A percentile compares a stretch with the other conserved stretches of the same genome.
Evolutionary conservation across 2,888 invertebrate genomes (phyloP).

Genomic region (Rhagonycha lutea): DNA sequence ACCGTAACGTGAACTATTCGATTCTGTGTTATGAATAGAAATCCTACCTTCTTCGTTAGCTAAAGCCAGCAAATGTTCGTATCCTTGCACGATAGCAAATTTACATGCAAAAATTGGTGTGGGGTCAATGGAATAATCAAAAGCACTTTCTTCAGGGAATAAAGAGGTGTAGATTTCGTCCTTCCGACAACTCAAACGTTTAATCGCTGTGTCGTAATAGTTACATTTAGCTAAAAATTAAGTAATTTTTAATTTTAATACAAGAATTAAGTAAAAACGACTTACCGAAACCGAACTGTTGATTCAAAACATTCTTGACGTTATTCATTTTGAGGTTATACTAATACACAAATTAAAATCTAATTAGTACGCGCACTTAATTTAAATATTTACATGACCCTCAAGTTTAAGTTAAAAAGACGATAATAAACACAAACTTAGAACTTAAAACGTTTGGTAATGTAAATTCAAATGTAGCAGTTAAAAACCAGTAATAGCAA

Average conservation of each 20-base stretch:
- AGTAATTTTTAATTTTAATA: slow-evolving; percentile 4
- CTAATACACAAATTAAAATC: not conserved
- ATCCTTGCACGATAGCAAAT: slow-evolving; percentile 64
- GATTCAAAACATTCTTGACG: slow-evolving; percentile 33
- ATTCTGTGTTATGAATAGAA: slow-evolving; percentile 60
- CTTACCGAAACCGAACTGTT: slow-evolving; percentile 42
- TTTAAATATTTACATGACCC: not conserved
- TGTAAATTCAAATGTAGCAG: not conserved
- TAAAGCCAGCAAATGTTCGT: slow-evolving; percentile 75
- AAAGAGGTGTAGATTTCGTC: slow-evolving; percentile 71
- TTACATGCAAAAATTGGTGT: slow-evolving; percentile 82
- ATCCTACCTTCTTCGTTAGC: slow-evolving; percentile 86
- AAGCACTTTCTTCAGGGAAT: slow-evolving; percentile 52
- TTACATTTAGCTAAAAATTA: slow-evolving; percentile 59
- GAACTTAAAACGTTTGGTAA: not conserved
- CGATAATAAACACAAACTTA: not conserved
- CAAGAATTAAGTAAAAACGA: slow-evolving; percentile 7
- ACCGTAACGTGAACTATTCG: slow-evolving; percentile 44
- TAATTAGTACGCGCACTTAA: not conserved
- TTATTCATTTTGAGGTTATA: slow-evolving; percentile 26
- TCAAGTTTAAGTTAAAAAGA: not conserved
- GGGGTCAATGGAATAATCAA: slow-evolving; percentile 59
- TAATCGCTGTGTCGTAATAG: slow-evolving; percentile 67
- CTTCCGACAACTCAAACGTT: slow-evolving; percentile 65
- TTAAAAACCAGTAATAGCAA: not conserved